Conservation (phyloP, 2,113 vertebrate genomes). For the Ascaphus truei region DNA sequence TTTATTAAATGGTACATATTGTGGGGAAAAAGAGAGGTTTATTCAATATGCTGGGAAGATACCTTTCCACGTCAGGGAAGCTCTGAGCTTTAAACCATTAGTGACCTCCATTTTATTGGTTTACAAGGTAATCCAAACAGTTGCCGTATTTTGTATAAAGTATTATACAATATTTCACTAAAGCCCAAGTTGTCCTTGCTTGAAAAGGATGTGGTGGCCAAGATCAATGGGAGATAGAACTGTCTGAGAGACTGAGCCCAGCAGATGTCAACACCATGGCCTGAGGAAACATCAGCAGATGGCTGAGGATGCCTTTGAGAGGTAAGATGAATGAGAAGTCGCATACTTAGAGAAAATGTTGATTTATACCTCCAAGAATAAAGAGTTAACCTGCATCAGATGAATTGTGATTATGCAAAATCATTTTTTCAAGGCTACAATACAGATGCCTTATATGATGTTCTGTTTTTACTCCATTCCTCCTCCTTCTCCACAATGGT, state of each 20-base stretch:
- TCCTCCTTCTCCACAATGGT: no score
- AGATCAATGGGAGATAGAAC: slow-evolving; percentile 6
- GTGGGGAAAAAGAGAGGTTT: no score
- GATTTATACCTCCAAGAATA: slow-evolving; percentile 25
- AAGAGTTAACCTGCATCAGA: slow-evolving; percentile 27
- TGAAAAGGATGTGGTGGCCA: slow-evolving; percentile 6
- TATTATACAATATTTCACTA: slow-evolving; percentile 5
- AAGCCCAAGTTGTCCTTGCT: slow-evolving; percentile 14
- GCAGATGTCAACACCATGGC: slow-evolving; percentile 29
- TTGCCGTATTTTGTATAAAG: slow-evolving; percentile 19
- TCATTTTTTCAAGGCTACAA: no score
- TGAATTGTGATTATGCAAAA: no score
- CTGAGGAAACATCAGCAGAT: slow-evolving; percentile 20
- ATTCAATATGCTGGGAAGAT: no score
- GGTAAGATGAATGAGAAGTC: slow-evolving; percentile 24
- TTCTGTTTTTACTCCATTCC: no score
- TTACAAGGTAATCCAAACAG: not conserved
- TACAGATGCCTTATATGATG: no score
- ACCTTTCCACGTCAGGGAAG: no score
- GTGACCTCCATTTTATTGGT: no score
- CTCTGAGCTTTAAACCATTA: no score
- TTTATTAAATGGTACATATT: no score
- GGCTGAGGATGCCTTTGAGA: slow-evolving; percentile 13
- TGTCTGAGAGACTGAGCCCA: slow-evolving; percentile 25
- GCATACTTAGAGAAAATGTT: slow-evolving; percentile 26